Base-by-base conservation (phyloP, 2,113 vertebrate species). In the Zingel zingel region DNA sequence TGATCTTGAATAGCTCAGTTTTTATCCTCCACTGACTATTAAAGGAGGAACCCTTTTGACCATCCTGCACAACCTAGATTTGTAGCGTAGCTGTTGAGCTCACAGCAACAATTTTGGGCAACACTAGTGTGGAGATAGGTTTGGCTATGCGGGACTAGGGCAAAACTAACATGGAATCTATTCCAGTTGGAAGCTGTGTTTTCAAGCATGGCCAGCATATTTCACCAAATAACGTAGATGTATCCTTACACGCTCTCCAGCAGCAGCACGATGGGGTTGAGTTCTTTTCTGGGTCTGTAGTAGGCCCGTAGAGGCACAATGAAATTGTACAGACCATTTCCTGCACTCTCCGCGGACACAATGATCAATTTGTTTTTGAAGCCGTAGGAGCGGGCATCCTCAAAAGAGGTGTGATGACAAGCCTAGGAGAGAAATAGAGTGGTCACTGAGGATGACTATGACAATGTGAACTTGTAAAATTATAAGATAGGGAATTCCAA, bases 271-370 rank as follows among this genome's bases (percentile, higher is more conserved):
- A 97, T 96, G 77, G 96, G 96, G 87, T 95, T 97, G 25, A 97
- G 95, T 91, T 97, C 96, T 88, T 96, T 96, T 66, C 94, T 92
- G 48, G 96, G 95, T 83, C 96, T 82, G 89, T 96, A 97, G 81
- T 97, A 96, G 1, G 96, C 96, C 63, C 96, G 85, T 8, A 97
- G 94, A 15, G 96, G 96, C 23, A 95, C 96, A 3, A 97, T 95
- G 91, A 97, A 97, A 92, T 97, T 97, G 92, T 97, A 97, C 19
- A 97, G 93, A n/a, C 96, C 96, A 0, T 97, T 96, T 13, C 96
- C 96, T 0, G 96, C 96, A 0, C 94, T 94, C 91, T 97, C 96
- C 0, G 96, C 96, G 0, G 96, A 97, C 67, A 97, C 96, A 30
- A 97, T 96, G 81, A 97, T 96, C 84, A 96, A 74, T 86, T 96